A percentile compares a stretch with the other conserved stretches of the same genome.
Conservation (phyloP, 1,140 invertebrate species). For the Pachyrhynchus sulphureomaculatus region DNA sequence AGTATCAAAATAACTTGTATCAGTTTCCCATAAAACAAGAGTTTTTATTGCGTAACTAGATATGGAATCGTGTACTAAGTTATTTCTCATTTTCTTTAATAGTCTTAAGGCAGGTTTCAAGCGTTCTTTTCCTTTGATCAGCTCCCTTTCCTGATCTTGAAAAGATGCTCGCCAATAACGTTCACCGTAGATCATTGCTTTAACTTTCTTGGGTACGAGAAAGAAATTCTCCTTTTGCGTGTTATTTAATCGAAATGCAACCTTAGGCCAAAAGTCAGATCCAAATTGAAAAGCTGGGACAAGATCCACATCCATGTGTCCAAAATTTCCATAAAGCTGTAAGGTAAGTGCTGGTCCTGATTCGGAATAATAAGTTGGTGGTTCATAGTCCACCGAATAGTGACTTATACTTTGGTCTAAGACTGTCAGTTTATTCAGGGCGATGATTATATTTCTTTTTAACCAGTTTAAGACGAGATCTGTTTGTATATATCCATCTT, state of each 20-base stretch:
- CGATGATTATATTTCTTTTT: slow-evolving; percentile 34
- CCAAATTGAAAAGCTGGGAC: slow-evolving; percentile 41
- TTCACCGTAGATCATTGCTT: neutral
- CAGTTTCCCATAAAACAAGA: slow-evolving; percentile 51
- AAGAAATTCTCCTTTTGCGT: slow-evolving; percentile 31
- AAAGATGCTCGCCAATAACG: slow-evolving; percentile 44
- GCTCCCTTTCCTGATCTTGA: slow-evolving; percentile 41
- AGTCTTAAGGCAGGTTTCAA: slow-evolving; percentile 40
- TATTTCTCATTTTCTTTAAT: slow-evolving; percentile 51
- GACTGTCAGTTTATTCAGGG: slow-evolving; percentile 17
- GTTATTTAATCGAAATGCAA: slow-evolving; percentile 31
- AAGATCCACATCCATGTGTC: slow-evolving; percentile 41
- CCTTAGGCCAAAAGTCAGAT: slow-evolving; percentile 33
- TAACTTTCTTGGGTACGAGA: slow-evolving; percentile 45
- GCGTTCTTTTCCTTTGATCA: slow-evolving; percentile 32
- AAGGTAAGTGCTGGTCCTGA: slow-evolving; percentile 42
- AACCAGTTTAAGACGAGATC: slow-evolving; percentile 39
- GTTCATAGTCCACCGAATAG: slow-evolving; percentile 10
- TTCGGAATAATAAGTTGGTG: neutral
- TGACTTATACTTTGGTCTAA: neutral
- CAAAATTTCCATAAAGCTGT: slow-evolving; percentile 24
- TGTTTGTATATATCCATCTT: slow-evolving; percentile 27
- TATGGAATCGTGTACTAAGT: slow-evolving; percentile 48
- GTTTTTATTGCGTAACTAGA: slow-evolving; percentile 58
- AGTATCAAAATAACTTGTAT: slow-evolving; percentile 15